Evolutionary conservation across 2,797 vertebrate species (phyloP), one percentile per base, ranked within the genome.

Genomic region (Scolopax rusticola): DNA sequence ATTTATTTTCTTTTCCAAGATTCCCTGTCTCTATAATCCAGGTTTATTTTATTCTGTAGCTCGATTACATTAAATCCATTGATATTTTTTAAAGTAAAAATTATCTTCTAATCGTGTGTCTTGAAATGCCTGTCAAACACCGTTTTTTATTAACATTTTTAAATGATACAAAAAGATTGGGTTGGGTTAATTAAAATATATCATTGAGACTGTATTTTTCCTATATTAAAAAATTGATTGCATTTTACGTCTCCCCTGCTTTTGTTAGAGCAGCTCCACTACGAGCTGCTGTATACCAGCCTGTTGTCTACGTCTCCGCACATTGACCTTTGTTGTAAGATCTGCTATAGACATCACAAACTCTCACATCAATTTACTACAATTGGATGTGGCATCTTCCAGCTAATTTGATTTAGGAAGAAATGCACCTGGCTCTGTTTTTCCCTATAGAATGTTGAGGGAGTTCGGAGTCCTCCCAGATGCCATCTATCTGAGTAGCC

Each of bases 381-480:
- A 99, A 99, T 99, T 99, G 99, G 99, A 99, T 99, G 99, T 99
- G 99, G 99, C 99, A 99, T 99, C 99, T 99, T 99, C 98, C 98
- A 98, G 98, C 98, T 99, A 99, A 99, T 99, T 99, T 98, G 98
- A 99, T 99, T 99, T 99, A 98, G 98, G 98, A 98, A 99, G 99
- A 99, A 99, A 99, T 99, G 99, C 99, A 99, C 99, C 99, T 99
- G 99, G 99, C 99, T 99, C 99, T 99, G 99, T 99, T 99, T 99
- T 99, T 99, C 99, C 99, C 99, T 99, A 99, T 99, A 99, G 99
- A 99, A 99, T 98, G 98, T 97, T 96, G 98, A 98, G 98, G 98
- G 97, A 98, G 98, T 93, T 97, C 96, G 43, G 96, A 97, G 96
- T 92, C 97, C 97, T 97, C 97, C 80, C 98, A 98, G 98, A 98